These are phyloP conservation scores for Gephyroberyx darwinii DNA, from an alignment of 2,797 vertebrate genomes.

Conservation along the genomic window DNA sequence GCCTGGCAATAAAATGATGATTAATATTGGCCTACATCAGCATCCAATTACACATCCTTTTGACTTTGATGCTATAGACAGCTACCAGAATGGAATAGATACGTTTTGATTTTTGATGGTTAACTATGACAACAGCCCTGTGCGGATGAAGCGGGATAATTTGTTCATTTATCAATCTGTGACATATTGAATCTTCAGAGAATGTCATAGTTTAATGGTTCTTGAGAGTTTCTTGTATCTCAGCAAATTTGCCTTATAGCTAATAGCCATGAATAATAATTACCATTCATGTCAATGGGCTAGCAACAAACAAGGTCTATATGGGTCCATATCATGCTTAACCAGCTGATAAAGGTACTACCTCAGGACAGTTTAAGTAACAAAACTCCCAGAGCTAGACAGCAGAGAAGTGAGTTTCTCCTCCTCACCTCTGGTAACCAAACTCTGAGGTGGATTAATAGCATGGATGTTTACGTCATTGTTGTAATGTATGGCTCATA, in stretches of 20 bases:
- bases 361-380: not conserved
- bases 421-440: not conserved
- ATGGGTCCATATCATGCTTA: not conserved
- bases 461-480: not conserved
- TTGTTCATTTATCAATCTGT: slow-evolving; percentile 81
- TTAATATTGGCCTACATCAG: slow-evolving; percentile 78
- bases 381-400: not conserved
- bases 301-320: not conserved
- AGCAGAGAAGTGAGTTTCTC: no score
- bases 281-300: slow-evolving; percentile 44
- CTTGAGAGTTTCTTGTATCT: slow-evolving; percentile 65
- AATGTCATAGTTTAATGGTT: slow-evolving; percentile 64
- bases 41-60: slow-evolving; percentile 76
- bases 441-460: not conserved
- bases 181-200: slow-evolving; percentile 63
- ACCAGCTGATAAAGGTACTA: not conserved
- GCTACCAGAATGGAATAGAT: slow-evolving; percentile 64
- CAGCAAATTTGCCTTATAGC: slow-evolving; percentile 66
- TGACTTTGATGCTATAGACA: slow-evolving; percentile 77
- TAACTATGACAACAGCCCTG: slow-evolving; percentile 69
- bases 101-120: slow-evolving; percentile 75
- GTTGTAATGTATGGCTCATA: not conserved
- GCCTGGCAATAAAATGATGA: slow-evolving; percentile 79
- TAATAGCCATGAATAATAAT: slow-evolving; percentile 63
- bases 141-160: slow-evolving; percentile 65